A percentile compares a stretch with the other conserved stretches of the same genome.
phyloP scores from a whole-genome alignment of 2,113 vertebrate genomes.

The Trogon melanurus region DNA sequence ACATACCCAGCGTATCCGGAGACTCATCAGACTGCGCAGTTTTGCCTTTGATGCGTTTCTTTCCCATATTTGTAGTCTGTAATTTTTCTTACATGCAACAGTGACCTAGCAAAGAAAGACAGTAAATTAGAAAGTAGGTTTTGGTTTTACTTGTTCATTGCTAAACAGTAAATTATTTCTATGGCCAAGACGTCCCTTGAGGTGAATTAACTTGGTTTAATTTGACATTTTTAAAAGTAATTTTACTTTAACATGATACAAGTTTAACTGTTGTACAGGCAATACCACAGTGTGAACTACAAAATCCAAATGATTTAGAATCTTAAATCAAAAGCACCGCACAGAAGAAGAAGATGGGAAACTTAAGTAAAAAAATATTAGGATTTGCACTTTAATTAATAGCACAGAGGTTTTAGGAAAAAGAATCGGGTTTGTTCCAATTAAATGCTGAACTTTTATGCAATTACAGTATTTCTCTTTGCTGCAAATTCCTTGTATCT shows the following conservation, averaged over 20 bases:
- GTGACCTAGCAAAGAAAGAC: conserved; percentile 54
- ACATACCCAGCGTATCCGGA: conserved; percentile 65
- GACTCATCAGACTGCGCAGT: conserved; percentile 53
- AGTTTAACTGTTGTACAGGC: not conserved
- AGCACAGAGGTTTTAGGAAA: not conserved
- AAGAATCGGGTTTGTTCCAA: not conserved
- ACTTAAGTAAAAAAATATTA: not conserved
- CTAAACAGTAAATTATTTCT: not conserved
- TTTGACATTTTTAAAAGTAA: not conserved
- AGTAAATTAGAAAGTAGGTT: not conserved
- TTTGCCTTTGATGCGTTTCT: conserved; percentile 79
- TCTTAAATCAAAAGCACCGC: not conserved
- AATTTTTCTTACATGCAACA: conserved; percentile 60
- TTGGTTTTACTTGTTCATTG: not conserved
- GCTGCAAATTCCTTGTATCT: not conserved
- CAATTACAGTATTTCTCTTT: not conserved
- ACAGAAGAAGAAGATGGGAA: not conserved
- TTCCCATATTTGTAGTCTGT: conserved; percentile 72
- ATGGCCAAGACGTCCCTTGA: not conserved
- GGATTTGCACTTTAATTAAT: not conserved
- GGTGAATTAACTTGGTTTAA: not conserved
- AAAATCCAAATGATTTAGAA: not conserved
- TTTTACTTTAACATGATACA: not conserved
- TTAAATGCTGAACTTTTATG: not conserved
- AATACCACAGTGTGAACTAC: not conserved